A percentile compares a stretch with the other conserved stretches of the same genome.
These are phyloP conservation scores for Aquatica leii DNA, from an alignment of 2,888 invertebrate species.

Conservation along the genomic window DNA sequence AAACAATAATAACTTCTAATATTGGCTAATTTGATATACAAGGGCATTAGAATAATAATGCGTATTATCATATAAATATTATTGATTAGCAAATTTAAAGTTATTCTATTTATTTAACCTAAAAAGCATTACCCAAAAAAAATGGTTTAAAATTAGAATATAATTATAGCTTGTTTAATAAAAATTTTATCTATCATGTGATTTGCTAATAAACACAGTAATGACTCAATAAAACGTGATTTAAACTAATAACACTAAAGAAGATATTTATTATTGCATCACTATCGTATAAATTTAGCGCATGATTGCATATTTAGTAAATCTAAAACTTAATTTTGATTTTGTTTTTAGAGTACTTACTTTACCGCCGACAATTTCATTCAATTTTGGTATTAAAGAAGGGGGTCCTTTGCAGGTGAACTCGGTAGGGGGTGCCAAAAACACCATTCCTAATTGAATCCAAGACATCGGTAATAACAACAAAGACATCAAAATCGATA, in stretches of 20 bases:
- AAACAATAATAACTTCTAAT: no score
- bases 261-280: background rate
- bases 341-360: background rate
- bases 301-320: background rate
- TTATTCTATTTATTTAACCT: no score
- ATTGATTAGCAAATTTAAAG: no score
- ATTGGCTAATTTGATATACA: no score
- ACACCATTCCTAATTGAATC: constrained; percentile 70
- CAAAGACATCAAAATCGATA: constrained; percentile 65
- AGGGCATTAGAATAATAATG: no score
- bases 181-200: constrained; percentile 2
- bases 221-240: constrained; percentile 12
- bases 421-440: constrained; percentile 68
- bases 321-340: no score
- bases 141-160: background rate
- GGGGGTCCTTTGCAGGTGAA: constrained; percentile 49
- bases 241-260: background rate
- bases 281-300: background rate
- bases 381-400: background rate
- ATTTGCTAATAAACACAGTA: constrained; percentile 3
- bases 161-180: background rate
- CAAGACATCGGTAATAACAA: constrained; percentile 68
- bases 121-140: no score
- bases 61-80: no score
- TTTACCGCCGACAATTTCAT: background rate